A percentile compares a stretch with the other conserved stretches of the same genome.
phyloP scores from a whole-genome alignment of 2,888 invertebrate genomes.

The Lepidocyrtoides sp. region DNA sequence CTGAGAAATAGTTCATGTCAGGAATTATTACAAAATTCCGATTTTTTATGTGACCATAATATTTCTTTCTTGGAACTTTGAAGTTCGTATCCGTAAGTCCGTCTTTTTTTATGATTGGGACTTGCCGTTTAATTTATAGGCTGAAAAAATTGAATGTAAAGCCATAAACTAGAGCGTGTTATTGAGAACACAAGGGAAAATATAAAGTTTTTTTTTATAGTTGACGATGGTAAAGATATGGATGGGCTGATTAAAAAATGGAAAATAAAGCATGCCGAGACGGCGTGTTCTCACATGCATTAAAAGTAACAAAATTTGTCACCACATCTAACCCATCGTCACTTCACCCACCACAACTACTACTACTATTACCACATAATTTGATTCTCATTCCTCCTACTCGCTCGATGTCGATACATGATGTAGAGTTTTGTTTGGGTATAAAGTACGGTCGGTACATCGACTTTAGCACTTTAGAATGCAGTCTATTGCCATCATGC shows the following conservation, averaged over 20 bases:
- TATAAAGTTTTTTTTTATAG: too few relatives aligned
- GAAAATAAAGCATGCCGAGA: slow-evolving; percentile 35
- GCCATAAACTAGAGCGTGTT: too few relatives aligned
- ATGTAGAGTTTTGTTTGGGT: neutral
- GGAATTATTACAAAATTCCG: too few relatives aligned
- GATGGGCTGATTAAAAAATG: slow-evolving; percentile 12
- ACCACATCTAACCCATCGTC: neutral
- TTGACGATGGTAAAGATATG: neutral
- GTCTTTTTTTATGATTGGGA: too few relatives aligned
- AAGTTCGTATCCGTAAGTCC: too few relatives aligned
- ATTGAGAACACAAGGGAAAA: too few relatives aligned
- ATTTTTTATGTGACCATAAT: too few relatives aligned
- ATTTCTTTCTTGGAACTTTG: too few relatives aligned
- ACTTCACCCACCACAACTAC: neutral
- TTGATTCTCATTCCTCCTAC: neutral
- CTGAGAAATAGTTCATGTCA: too few relatives aligned
- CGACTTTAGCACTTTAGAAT: neutral
- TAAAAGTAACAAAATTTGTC: slow-evolving; percentile 40
- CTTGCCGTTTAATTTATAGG: too few relatives aligned
- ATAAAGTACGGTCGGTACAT: neutral
- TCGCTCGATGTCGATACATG: neutral
- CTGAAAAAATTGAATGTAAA: too few relatives aligned
- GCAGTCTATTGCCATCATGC: neutral
- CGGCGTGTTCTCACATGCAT: slow-evolving; percentile 63
- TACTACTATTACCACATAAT: neutral